Conservation (phyloP, 2,797 vertebrate species). For the Chaunax sp. region DNA sequence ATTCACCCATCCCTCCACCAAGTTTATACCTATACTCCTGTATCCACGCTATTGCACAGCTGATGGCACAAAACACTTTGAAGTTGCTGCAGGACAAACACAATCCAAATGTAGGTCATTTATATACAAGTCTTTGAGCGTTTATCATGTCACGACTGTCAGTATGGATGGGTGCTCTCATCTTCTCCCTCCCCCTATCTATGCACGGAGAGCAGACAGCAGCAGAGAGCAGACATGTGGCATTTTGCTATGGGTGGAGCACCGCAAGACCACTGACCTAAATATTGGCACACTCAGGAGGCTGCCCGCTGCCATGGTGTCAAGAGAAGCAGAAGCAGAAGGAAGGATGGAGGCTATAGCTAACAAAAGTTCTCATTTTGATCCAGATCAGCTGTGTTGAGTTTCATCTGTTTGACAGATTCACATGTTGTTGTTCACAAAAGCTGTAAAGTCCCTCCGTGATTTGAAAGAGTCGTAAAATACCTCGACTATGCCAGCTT, state of each 20-base stretch:
- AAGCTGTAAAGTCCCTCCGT: slow-evolving; percentile 55
- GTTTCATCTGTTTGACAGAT: slow-evolving; percentile 27
- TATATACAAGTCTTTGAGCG: slow-evolving; percentile 43
- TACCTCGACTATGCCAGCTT: slow-evolving; percentile 52
- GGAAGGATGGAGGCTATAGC: slow-evolving; percentile 30
- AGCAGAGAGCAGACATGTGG: slow-evolving; percentile 33
- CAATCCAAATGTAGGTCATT: slow-evolving; percentile 66
- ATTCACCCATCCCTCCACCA: no score
- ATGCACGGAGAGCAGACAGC: slow-evolving; percentile 45
- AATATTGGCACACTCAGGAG: slow-evolving; percentile 69
- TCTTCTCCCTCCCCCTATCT: slow-evolving; percentile 44
- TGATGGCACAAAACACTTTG: slow-evolving; percentile 65
- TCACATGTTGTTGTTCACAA: slow-evolving; percentile 22
- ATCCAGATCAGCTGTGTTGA: slow-evolving; percentile 23
- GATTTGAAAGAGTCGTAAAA: slow-evolving; percentile 4
- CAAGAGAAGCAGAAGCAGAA: slow-evolving; percentile 51
- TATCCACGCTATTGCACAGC: slow-evolving; percentile 57
- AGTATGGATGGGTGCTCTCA: slow-evolving; percentile 4
- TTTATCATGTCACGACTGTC: slow-evolving; percentile 23
- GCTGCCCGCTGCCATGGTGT: slow-evolving; percentile 64
- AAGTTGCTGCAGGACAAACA: slow-evolving; percentile 45
- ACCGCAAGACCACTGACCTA: slow-evolving; percentile 75
- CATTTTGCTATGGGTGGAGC: slow-evolving; percentile 64
- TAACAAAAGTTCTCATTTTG: slow-evolving; percentile 49
- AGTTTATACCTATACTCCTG: slow-evolving; percentile 18